Conservation (phyloP, 1,140 invertebrate genomes). For the Paraescarpia echinospica region DNA sequence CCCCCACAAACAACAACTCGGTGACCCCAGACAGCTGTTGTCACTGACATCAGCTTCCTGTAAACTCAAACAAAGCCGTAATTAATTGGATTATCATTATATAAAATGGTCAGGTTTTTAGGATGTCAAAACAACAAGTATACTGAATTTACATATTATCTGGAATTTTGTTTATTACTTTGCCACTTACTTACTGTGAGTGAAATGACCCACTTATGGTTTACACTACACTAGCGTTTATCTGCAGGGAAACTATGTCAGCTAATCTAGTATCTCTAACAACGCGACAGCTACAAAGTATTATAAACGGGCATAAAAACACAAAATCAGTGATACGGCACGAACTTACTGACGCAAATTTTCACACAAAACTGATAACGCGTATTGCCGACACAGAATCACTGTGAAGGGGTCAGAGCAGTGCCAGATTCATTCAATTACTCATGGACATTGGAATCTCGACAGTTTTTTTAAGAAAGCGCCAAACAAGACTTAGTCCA, state of each 20-base stretch:
- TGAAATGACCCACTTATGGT: neutral
- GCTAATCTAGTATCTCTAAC: neutral
- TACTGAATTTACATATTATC: neutral
- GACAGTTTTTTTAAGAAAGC: neutral
- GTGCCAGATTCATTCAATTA: neutral
- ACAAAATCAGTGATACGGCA: neutral
- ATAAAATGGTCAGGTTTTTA: neutral
- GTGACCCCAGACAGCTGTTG: neutral
- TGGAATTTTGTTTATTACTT: neutral
- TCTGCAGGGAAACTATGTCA: neutral
- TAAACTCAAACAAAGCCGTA: neutral
- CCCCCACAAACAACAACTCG: neutral
- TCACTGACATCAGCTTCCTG: neutral
- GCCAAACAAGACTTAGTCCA: neutral
- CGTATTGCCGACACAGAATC: neutral
- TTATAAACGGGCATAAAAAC: neutral
- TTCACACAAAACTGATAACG: conserved; percentile 1
- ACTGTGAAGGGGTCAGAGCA: neutral
- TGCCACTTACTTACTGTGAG: neutral
- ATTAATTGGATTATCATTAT: neutral
- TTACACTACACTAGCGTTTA: neutral
- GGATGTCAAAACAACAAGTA: neutral
- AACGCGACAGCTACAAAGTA: neutral
- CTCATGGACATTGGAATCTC: neutral
- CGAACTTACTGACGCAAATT: conserved; percentile 1